phyloP scores from a whole-genome alignment of 2,797 vertebrate genomes.

The Heteromormyrus szaboi region DNA sequence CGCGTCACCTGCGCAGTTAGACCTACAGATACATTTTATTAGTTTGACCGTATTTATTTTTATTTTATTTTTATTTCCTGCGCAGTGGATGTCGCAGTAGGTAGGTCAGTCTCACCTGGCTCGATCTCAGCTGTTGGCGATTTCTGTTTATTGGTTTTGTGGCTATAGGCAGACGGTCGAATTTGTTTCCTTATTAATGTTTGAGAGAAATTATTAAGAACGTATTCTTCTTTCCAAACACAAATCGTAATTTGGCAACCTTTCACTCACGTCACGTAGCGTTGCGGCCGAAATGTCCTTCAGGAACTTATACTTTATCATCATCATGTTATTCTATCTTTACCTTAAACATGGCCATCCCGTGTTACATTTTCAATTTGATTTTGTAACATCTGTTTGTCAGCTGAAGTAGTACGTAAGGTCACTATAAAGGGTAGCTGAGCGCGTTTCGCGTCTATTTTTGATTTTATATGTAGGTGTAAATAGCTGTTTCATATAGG shows the following conservation, averaged over 20 bases:
- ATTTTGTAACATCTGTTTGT: background rate
- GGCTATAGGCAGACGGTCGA: background rate
- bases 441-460: background rate
- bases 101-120: background rate
- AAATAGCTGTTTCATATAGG: background rate
- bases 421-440: background rate
- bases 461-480: background rate
- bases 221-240: background rate
- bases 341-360: background rate
- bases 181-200: background rate
- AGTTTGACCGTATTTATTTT: background rate
- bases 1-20: slow-evolving; percentile 1
- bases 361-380: background rate
- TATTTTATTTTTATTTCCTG: background rate
- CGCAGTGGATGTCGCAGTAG: background rate
- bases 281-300: background rate
- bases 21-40: background rate
- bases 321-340: background rate
- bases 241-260: background rate
- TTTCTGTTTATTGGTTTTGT: background rate
- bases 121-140: background rate
- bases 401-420: background rate
- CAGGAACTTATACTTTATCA: background rate
- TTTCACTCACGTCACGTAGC: background rate
- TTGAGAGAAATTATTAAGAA: background rate